Conservation (phyloP, 2,888 invertebrate species). For the Choreutis nemorana region DNA sequence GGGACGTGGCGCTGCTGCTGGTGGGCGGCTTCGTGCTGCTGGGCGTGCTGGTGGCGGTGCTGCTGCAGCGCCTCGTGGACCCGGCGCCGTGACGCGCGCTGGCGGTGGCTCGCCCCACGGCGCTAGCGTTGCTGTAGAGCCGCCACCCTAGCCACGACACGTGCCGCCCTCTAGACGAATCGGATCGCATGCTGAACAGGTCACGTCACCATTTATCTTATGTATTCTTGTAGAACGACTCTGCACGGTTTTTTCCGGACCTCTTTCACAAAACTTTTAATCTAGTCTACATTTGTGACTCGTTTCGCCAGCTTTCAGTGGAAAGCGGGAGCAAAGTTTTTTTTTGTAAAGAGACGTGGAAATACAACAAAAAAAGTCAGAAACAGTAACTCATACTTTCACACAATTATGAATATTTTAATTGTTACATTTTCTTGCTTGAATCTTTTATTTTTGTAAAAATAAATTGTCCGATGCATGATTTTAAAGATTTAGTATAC, state of each 20-base stretch:
- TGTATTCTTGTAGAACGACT: constrained; percentile 28
- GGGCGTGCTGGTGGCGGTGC: constrained; percentile 68
- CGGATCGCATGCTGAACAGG: too few species aligned
- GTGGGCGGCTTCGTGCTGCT: constrained; percentile 67
- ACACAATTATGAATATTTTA: too few species aligned
- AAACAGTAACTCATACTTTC: too few species aligned
- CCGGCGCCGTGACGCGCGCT: constrained; percentile 55
- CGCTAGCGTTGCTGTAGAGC: constrained; percentile 41
- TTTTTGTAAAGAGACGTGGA: too few species aligned
- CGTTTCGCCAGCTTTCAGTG: too few species aligned
- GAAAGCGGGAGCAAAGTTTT: too few species aligned
- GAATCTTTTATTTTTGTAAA: too few species aligned
- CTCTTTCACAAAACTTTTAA: constrained; percentile 38
- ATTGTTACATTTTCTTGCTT: too few species aligned
- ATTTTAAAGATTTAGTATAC: constrained; percentile 48
- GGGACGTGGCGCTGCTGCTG: constrained; percentile 70
- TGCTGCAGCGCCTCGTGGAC: constrained; percentile 65
- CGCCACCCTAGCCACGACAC: too few species aligned
- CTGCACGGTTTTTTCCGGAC: too few species aligned
- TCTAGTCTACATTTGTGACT: constrained; percentile 52
- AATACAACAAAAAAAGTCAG: too few species aligned
- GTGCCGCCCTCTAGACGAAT: too few species aligned
- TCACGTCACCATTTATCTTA: constrained; percentile 34
- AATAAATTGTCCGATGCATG: constrained; percentile 42
- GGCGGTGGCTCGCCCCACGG: constrained; percentile 38